Base-by-base conservation (phyloP, 2,797 vertebrate genomes). In the Ptychadena robeensis region DNA sequence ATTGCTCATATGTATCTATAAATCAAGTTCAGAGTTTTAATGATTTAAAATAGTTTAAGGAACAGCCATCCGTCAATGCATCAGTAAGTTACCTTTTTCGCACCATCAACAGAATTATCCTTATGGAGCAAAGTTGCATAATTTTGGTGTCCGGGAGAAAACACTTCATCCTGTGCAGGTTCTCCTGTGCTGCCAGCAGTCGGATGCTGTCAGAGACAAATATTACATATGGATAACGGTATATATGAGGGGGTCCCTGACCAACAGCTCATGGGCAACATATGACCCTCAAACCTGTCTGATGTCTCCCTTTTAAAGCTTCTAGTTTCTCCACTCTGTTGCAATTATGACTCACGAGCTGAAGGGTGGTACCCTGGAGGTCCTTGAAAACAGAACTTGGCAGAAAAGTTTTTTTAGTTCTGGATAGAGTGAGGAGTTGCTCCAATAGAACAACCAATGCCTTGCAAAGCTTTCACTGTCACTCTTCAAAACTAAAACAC, bases 1-100 rank as follows among this genome's bases (percentile, higher is more conserved):
- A 79, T 98, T 99, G 92, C 96, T 94, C 93, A 96, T 94, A 96
- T 97, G 96, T 93, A 98, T 94, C 98, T 98, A 83, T 79, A 85
- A 75, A 61, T 5, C 8, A 48, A 48, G 12, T 12, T 8, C 25
- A 70, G 4, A 48, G 18, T 48, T 48, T 48, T 12, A 48, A 48
- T 22, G 4, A 53, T 8, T 4, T 44, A n/a, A n/a, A n/a, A n/a
- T n/a, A n/a, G n/a, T n/a, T n/a, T n/a, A n/a, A n/a, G n/a, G n/a
- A n/a, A n/a, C n/a, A n/a, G n/a, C n/a, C n/a, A n/a, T n/a, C n/a
- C n/a, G n/a, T n/a, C n/a, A n/a, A n/a, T n/a, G n/a, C n/a, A n/a
- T n/a, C n/a, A n/a, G n/a, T n/a, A n/a, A n/a, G 94, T 82, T 93
- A 97, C 92, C 96, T 98, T 99, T 92, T 96, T 96, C 88, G 95